Base-by-base conservation (phyloP, 2,113 vertebrate genomes). In the Bucco capensis region DNA sequence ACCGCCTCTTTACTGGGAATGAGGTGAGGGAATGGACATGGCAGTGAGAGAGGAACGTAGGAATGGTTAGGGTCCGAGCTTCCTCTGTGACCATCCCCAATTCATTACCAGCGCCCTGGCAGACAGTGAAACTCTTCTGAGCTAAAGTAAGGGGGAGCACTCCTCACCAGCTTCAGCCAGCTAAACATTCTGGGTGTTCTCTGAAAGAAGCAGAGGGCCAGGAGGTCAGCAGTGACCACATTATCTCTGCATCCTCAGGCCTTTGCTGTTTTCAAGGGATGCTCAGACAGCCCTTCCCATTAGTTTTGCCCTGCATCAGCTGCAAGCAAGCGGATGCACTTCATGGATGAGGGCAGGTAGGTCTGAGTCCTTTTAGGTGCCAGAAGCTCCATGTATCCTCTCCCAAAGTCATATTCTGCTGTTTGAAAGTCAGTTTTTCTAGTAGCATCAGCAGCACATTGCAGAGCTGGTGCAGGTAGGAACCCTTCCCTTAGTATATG, bases 1-100 rank as follows among this genome's bases (percentile, higher is more conserved):
- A 65, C 65, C 67, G 72, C 56, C 46, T 88, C 46, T 38, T 97
- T 62, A 12, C 80, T 50, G 96, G 96, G 70, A 96, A 69, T 27
- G 66, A 91, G 76, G 97, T 97, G 85, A 96, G 97, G 60, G 30
- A 65, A 40, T 3, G 4, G 54, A 6, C 17, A 8, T 5, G 5
- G 22, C 10, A 12, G 37, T 25, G 42, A 74, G 28, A 83, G 40
- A 50, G 30, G 37, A 25, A 8, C 5, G 2, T 19, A 7, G 40
- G 54, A 66, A 37, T 0, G 0, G 9, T 10, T 47, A 56, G 73
- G 51, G 35, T 62, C 57, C 67, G 54, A 46, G n/a, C 24, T 70
- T 73, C 19, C 49, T 38, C 69, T 15, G 7, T 51, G 38, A 42
- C 28, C 46, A 42, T 47, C 9, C 28, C 14, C 28, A 47, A 13